Percentiles rank a stretch among this genome's conserved stretches.
Evolutionary conservation across 1,140 invertebrate species (phyloP).

Genomic region (Whitmania pigra): DNA sequence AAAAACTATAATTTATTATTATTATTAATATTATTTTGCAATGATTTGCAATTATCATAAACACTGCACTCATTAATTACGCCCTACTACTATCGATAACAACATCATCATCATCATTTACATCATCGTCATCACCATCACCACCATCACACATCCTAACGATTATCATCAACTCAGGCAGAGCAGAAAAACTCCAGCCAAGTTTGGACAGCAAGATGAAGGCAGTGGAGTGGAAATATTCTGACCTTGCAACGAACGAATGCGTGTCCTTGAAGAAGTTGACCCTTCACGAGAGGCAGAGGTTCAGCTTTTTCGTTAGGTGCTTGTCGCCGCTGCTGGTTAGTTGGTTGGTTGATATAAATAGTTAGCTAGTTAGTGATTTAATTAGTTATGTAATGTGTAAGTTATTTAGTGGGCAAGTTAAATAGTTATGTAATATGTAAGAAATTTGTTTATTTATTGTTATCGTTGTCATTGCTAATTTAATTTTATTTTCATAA

Average conservation of each 20-base stretch:
- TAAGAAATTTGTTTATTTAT: conserved; percentile 3
- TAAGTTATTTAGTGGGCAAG: not conserved
- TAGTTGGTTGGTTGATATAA: not conserved
- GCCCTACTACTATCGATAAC: no score
- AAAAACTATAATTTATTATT: no score
- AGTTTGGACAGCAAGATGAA: conserved; percentile 14
- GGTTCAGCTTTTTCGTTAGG: conserved; percentile 4
- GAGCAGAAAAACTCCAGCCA: not conserved
- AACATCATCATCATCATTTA: no score
- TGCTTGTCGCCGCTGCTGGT: not conserved
- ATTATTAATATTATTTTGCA: no score
- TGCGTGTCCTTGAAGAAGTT: not conserved
- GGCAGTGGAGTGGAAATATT: not conserved
- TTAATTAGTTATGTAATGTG: not conserved
- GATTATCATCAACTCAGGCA: not conserved
- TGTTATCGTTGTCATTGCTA: not conserved
- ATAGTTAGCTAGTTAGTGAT: not conserved
- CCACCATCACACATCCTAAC: no score
- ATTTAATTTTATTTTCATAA: no score
- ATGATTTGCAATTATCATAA: no score
- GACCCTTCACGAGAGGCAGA: conserved; percentile 2
- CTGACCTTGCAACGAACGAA: conserved; percentile 5
- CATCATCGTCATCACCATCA: no score
- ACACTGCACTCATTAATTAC: no score
- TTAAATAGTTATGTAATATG: no score